Evolutionary conservation across 1,140 invertebrate genomes (phyloP).

Genomic region (Ceratosolen fusciceps): DNA sequence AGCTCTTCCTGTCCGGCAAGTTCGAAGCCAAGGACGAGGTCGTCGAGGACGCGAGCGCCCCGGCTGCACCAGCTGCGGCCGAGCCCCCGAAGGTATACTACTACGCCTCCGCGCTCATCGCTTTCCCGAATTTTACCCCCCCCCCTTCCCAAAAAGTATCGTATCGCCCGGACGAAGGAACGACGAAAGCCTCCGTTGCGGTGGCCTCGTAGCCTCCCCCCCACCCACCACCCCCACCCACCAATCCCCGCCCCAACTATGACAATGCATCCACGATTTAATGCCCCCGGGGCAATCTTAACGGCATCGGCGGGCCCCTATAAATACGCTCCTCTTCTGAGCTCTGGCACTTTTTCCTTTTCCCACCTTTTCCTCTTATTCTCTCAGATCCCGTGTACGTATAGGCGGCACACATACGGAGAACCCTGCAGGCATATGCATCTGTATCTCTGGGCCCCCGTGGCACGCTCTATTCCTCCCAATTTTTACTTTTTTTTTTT

Average conservation of each 20-base stretch:
- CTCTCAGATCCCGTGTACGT: too few relatives aligned
- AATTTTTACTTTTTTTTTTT: neutral
- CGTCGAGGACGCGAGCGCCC: constrained; percentile 88
- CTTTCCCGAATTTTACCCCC: constrained; percentile 15
- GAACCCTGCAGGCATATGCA: too few relatives aligned
- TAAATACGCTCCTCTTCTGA: too few relatives aligned
- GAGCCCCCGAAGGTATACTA: constrained; percentile 62
- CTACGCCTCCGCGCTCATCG: too few relatives aligned
- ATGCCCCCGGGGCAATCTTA: neutral
- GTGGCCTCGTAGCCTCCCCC: too few relatives aligned
- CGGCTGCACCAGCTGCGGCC: constrained; percentile 66
- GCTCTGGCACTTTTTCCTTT: too few relatives aligned
- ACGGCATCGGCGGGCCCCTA: neutral
- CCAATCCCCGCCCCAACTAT: neutral
- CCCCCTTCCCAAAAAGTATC: constrained; percentile 6
- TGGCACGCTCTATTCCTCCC: neutral
- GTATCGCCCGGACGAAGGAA: neutral
- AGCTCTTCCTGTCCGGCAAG: constrained; percentile 90
- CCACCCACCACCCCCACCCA: too few relatives aligned
- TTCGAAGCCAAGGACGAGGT: constrained; percentile 91
- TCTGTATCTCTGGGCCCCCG: neutral
- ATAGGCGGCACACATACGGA: too few relatives aligned
- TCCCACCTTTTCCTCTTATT: too few relatives aligned
- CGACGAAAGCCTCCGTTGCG: too few relatives aligned
- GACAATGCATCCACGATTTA: too few relatives aligned